These are phyloP conservation scores for Eurytoma californica DNA, from an alignment of 2,888 invertebrate genomes.

Conservation along the genomic window DNA sequence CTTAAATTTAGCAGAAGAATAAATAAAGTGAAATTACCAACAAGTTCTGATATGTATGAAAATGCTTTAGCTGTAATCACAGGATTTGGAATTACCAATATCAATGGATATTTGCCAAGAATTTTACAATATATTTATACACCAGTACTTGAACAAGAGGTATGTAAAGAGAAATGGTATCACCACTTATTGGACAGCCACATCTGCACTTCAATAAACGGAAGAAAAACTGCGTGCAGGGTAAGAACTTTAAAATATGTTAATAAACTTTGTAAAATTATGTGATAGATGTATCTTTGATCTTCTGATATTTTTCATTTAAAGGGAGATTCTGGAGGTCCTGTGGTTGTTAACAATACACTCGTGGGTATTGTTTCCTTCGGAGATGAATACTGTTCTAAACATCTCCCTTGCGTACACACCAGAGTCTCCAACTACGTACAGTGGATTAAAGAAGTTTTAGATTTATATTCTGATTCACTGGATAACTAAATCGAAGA, in stretches of 20 bases:
- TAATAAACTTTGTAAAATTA: neutral
- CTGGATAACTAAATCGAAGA: too few species aligned
- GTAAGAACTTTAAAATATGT: neutral
- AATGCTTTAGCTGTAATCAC: neutral
- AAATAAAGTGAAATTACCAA: neutral
- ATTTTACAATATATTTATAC: neutral
- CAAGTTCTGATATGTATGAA: neutral
- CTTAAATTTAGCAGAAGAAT: neutral
- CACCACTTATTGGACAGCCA: neutral
- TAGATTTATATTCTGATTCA: too few species aligned
- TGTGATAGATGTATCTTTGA: neutral
- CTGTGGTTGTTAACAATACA: neutral
- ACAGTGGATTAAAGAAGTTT: neutral
- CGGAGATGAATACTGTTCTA: neutral
- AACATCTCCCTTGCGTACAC: neutral
- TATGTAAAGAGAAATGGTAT: neutral
- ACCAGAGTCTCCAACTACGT: neutral
- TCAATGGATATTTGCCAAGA: neutral
- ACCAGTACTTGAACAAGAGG: neutral
- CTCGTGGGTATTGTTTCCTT: neutral
- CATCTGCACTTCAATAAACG: neutral
- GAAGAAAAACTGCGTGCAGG: neutral
- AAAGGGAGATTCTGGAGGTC: slow-evolving; percentile 10
- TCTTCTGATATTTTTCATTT: neutral
- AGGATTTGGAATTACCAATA: neutral